These are phyloP conservation scores for Pecten maximus DNA, from an alignment of 2,888 invertebrate species.

Conservation along the genomic window DNA sequence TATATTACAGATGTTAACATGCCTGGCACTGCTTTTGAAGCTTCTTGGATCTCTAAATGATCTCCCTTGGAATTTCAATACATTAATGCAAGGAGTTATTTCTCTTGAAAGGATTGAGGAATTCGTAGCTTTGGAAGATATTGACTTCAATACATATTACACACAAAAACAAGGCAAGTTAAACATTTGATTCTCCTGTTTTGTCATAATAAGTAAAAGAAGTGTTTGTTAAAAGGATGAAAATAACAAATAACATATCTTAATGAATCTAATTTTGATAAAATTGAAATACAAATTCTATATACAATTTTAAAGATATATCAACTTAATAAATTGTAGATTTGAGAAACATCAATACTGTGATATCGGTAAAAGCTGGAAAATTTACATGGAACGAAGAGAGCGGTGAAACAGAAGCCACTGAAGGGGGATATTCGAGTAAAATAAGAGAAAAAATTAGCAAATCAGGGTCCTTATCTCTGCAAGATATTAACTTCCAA, in stretches of 20 bases:
- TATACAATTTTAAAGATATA: not conserved
- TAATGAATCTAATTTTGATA: no score
- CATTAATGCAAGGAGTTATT: conserved; percentile 96
- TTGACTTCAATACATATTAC: conserved; percentile 87
- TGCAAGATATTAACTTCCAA: not conserved
- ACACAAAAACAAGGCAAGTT: conserved; percentile 58
- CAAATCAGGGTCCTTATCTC: not conserved
- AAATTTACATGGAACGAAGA: conserved; percentile 33
- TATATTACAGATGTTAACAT: conserved; percentile 89
- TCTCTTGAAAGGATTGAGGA: conserved; percentile 93
- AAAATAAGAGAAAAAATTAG: not conserved
- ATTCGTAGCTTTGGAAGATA: conserved; percentile 83
- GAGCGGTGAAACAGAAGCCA: not conserved
- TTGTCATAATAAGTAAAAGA: not conserved
- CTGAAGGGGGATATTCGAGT: not conserved
- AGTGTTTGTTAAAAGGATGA: not conserved
- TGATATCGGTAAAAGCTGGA: conserved; percentile 14
- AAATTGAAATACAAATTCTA: not conserved
- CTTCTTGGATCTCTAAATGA: conserved; percentile 97
- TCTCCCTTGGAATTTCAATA: conserved; percentile 99
- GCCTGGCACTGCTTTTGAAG: conserved; percentile 96
- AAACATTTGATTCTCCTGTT: not conserved
- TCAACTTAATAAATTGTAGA: not conserved
- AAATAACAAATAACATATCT: not conserved
- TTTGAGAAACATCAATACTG: not conserved